Evolutionary conservation across 2,113 vertebrate species (phyloP), one percentile per base, ranked within the genome.

Genomic region (Tetrax tetrax): DNA sequence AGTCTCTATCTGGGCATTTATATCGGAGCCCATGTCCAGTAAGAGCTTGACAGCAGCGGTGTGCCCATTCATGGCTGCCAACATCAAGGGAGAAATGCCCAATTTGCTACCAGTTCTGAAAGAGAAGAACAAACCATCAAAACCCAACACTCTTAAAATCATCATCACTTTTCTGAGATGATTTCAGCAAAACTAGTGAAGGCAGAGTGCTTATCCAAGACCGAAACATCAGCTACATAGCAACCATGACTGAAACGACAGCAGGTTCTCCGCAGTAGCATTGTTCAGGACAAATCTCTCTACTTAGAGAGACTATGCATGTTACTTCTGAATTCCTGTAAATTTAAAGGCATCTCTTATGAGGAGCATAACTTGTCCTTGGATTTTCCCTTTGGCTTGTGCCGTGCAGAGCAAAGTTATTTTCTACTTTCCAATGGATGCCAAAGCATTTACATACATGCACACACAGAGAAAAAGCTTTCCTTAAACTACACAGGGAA

Each of bases 1-100:
- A 96, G 99, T 99, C 98, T 99, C 99, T 37, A 99, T 99, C 97
- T 99, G 99, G 94, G 99, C 99, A 37, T 99, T 99, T 97, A 99
- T 99, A 91, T 99, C 99, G 1, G 99, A 99, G 93, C 99, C 99
- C 99, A 99, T 99, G 96, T 99, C 99, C 93, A 99, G 97, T 59
- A 99, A 95, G 48, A 99, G 98, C 97, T 99, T 99, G 90, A 99
- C 99, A 74, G 99, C 99, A 76, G 99, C 99, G 25, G 99, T 99
- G 41, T 99, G 99, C 35, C 99, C 99, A 12, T 99, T 99, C 99
- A 99, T 99, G 87, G 99, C 99, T 88, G 99, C 99, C 97, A 99
- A 97, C 99, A 99, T 99, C 90, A 99, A 95, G 68, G 99, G 99
- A 96, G 99, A 99, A 98, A 99, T 99, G 91, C 99, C 99, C 96